phyloP scores from a whole-genome alignment of 2,888 invertebrate species.

The Ichneumoninae sp. region DNA sequence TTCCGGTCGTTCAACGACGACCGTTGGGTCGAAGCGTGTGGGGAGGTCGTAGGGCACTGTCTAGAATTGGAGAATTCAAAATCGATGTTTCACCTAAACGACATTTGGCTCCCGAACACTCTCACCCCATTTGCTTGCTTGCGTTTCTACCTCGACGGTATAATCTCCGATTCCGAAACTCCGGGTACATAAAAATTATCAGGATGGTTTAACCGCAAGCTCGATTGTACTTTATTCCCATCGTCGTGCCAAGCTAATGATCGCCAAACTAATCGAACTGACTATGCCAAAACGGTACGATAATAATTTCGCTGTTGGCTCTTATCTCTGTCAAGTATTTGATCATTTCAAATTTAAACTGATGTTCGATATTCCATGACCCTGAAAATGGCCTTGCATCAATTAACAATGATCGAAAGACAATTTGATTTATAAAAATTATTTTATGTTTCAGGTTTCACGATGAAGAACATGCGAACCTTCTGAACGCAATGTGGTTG shows the following conservation, averaged over 20 bases:
- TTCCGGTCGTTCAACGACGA: conserved; percentile 48
- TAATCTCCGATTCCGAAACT: conserved; percentile 26
- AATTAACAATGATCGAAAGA: too few species aligned
- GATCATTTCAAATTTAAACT: conserved; percentile 2
- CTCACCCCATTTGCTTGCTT: conserved; percentile 36
- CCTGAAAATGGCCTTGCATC: too few species aligned
- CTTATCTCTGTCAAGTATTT: background rate
- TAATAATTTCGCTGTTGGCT: background rate
- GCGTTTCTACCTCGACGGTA: conserved; percentile 3
- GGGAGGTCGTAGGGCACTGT: conserved; percentile 33
- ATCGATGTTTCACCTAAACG: conserved; percentile 66
- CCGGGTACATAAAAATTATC: conserved; percentile 50
- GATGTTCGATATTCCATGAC: background rate
- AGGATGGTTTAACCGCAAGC: conserved; percentile 29
- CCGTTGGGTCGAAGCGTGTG: background rate
- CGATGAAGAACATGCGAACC: conserved; percentile 99
- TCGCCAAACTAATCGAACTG: conserved; percentile 37
- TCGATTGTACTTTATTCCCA: conserved; percentile 38
- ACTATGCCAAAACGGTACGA: conserved; percentile 19
- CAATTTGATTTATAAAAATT: background rate
- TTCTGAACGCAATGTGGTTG: conserved; percentile 99
- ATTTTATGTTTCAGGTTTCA: conserved; percentile 91
- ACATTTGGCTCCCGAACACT: conserved; percentile 48
- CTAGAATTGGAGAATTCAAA: conserved; percentile 59
- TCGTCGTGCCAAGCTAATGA: conserved; percentile 28